Conservation (phyloP, 2,113 vertebrate species). For the Lepidothrix coronata region DNA sequence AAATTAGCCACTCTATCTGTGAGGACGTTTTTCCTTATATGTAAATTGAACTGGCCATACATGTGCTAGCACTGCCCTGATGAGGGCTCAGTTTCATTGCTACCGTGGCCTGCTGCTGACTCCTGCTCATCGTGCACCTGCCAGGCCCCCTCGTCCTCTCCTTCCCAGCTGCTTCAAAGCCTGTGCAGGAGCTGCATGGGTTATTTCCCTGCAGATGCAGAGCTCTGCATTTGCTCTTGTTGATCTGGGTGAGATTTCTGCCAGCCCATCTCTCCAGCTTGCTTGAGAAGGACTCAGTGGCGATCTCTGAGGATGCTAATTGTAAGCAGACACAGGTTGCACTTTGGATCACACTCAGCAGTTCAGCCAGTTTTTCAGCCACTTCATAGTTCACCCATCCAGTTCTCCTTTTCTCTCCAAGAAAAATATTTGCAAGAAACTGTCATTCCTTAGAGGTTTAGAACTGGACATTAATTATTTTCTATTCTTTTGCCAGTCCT, state of each 20-base stretch:
- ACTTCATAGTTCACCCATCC: neutral
- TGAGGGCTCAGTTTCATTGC: fast-evolving
- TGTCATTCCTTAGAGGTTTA: neutral
- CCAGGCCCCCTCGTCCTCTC: neutral
- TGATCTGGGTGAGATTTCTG: neutral
- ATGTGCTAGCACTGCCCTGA: fast-evolving
- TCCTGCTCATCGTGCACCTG: neutral
- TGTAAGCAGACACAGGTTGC: fast-evolving
- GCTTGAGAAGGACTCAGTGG: no score
- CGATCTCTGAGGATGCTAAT: neutral
- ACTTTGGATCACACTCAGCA: neutral
- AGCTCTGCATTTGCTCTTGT: neutral
- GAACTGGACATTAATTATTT: neutral
- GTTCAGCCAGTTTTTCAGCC: neutral
- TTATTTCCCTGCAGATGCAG: neutral
- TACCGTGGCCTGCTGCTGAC: neutral
- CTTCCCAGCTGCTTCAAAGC: neutral
- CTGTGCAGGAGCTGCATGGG: neutral
- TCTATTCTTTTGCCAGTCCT: neutral
- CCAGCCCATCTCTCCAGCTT: neutral
- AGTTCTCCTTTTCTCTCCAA: neutral
- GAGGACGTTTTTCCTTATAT: neutral
- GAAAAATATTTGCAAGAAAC: neutral
- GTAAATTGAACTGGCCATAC: neutral
- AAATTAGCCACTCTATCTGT: neutral